Base-by-base conservation (phyloP, 1,140 invertebrate genomes). In the Rhyzopertha dominica region DNA sequence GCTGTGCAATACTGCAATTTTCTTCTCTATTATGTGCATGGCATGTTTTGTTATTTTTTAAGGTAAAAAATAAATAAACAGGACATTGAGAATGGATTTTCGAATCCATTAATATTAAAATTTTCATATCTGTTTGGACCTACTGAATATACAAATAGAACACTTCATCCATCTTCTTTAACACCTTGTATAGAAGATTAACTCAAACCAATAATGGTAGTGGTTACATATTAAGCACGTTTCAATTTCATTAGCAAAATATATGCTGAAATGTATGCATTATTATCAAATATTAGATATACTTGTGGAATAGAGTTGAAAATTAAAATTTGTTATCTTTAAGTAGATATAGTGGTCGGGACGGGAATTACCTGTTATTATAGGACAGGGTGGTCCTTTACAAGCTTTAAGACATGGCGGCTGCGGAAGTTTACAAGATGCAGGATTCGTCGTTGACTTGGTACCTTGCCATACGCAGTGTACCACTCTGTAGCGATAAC, bases 391-490 rank as follows among this genome's bases (percentile, higher is more conserved):
- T 29, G 73, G 66, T 52, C 81, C 82, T 58, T 75, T 80, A 66
- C 89, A 93, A 18, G 77, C 69, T 58, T 87, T 83, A 69, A 83
- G 80, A 22, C 90, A 85, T 3, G 75, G 68, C 2, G 88, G 88
- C 42, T 87, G 68, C 5, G 78, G 74, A 52, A 84, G 71, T 52
- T 84, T 78, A 45, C 80, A 76, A 66, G 89, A 92, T 13, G 85
- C 84, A 54, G 85, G 85, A 10, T 85, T 87, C 5, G 89, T 87
- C 17, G 86, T 79, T 56, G 84, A 79, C 56, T 85, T 82, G 12
- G 82, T 85, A 25, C 84, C 84, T 55, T 79, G 84, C 90, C 90
- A 94, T 35, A 91, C 87, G 66, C 90, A 95, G 57, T 89, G 84
- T 24, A 93, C 69, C 53, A 86, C 84, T 53, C 90, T 76, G 58